Conservation (phyloP, 2,797 vertebrate species). For the Natrix natrix region DNA sequence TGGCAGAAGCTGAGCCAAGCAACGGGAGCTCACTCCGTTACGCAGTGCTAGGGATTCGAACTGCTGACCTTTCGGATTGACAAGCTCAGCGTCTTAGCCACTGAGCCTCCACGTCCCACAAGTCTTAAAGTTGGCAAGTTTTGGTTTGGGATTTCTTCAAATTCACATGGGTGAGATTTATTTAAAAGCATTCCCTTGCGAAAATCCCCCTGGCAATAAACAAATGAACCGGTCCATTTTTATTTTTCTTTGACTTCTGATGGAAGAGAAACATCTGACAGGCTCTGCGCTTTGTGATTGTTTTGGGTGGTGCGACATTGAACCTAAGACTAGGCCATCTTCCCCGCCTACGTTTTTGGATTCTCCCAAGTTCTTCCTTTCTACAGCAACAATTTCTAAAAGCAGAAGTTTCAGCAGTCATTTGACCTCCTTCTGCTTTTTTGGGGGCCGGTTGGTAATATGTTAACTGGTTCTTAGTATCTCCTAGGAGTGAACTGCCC, state of each 20-base stretch:
- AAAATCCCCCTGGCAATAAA: neutral
- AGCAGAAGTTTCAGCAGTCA: conserved; percentile 22
- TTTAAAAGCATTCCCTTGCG: neutral
- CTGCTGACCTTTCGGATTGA: too few relatives aligned
- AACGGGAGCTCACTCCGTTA: too few relatives aligned
- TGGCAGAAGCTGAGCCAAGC: too few relatives aligned
- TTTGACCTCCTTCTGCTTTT: conserved; percentile 27
- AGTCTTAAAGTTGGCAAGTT: too few relatives aligned
- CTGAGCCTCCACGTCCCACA: too few relatives aligned
- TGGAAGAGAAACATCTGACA: neutral
- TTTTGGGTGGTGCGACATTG: neutral
- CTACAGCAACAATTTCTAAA: neutral
- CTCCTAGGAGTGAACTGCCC: neutral
- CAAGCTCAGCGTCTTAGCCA: too few relatives aligned
- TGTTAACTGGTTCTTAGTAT: neutral
- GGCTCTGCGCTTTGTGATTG: neutral
- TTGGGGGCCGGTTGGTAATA: neutral
- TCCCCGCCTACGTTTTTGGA: neutral
- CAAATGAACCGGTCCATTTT: neutral
- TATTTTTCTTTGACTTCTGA: neutral
- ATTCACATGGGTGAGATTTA: neutral
- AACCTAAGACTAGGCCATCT: neutral
- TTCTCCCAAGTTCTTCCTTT: neutral
- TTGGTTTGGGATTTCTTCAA: neutral
- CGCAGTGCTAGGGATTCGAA: too few relatives aligned